Evolutionary conservation across 1,140 invertebrate species (phyloP), one percentile per base, ranked within the genome.

Genomic region (Procambarus virginalis): DNA sequence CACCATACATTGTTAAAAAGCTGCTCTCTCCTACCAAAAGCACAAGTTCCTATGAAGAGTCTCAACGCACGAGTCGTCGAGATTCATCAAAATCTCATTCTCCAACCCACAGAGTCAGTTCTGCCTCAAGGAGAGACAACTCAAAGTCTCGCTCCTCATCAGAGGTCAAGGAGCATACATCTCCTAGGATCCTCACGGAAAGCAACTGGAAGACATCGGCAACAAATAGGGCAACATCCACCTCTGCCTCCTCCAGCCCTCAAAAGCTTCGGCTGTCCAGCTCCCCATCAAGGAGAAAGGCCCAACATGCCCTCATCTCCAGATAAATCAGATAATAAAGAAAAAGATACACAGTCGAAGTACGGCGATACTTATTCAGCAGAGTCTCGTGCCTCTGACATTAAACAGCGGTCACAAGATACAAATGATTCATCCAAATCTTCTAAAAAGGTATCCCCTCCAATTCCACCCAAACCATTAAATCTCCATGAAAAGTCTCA

Each of bases 1-100:
- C 92, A 17, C 92, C 92, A 2, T 91, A 89, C 73, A 92, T 92
- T 14, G 92, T 92, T 10, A 91, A 91, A 84, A 92, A 92, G 34
- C 51, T 92, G 34, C 70, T 86, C 22, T 83, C 75, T 0, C 91
- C 91, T 20, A 5, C n/a, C 12, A 86, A 60, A n/a, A 12, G 48
- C 46, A 34, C 68, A 58, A 85, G 76, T 45, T 64, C 83, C 22
- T 45, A 80, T 46, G 49, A 64, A 2, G 58, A 83, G 60, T 22
- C 85, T 20, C 81, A 78, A 9, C 81, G 75, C 6, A n/a, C n/a
- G 12, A 85, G 58, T 17, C 68, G 89, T 14, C 60, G 83, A 49
- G 89, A 85, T 48, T 64, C 45, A 20, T 34, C 88, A 46, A 89
- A 77, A 58, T 34, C 48, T 73, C 80, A 51, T 9, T 89, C 88